A percentile compares a stretch with the other conserved stretches of the same genome.
These are phyloP conservation scores for Montifringilla adamsi DNA, from an alignment of 2,113 vertebrate genomes.

Conservation along the genomic window DNA sequence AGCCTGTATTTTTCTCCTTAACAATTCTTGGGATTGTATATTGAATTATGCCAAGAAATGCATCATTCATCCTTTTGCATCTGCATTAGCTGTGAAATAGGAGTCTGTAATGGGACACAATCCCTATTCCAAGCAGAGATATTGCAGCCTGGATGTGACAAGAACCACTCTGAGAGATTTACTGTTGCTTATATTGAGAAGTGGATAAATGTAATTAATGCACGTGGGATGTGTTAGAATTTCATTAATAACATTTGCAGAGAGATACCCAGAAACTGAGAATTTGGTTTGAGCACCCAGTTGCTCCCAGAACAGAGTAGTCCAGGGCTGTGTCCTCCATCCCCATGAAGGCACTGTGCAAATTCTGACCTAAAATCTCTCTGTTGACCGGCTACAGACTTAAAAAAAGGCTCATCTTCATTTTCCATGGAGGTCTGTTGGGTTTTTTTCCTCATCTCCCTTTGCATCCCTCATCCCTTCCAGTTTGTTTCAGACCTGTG, in stretches of 20 bases:
- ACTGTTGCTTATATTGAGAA: background rate
- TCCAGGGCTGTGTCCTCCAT: background rate
- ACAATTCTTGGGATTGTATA: background rate
- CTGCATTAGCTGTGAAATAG: background rate
- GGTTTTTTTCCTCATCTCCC: background rate
- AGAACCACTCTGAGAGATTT: background rate
- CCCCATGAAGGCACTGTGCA: background rate
- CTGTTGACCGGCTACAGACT: background rate
- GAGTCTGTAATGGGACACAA: background rate
- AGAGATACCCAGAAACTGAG: background rate
- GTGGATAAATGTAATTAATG: background rate
- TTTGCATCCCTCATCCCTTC: background rate
- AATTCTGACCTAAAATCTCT: background rate
- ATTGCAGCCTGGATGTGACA: background rate
- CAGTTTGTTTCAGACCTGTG: background rate
- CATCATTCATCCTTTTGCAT: background rate
- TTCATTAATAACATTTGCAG: background rate
- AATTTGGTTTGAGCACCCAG: background rate
- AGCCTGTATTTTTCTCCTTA: background rate
- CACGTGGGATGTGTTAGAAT: background rate
- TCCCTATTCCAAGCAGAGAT: background rate
- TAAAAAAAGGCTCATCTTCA: background rate
- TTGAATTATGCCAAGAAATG: background rate
- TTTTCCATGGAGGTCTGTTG: background rate
- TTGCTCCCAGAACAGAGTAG: background rate